Conservation (phyloP, 2,113 vertebrate genomes). For the Guaruba guarouba region DNA sequence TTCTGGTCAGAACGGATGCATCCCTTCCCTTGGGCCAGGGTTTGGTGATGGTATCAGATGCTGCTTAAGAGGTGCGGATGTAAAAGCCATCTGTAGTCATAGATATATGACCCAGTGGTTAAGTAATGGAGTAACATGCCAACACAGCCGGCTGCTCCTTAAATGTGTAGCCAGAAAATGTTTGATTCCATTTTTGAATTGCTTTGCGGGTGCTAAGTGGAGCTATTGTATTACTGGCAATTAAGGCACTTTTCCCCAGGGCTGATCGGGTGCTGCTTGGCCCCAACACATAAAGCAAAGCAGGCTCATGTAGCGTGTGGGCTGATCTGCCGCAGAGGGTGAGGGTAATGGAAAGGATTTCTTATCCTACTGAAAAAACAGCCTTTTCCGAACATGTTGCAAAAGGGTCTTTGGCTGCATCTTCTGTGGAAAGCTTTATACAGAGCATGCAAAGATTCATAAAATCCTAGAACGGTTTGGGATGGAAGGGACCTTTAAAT, state of each 20-base stretch:
- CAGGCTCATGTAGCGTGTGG: fast-evolving
- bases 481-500: neutral
- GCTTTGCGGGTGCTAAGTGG: conserved; percentile 63
- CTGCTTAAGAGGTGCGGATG: conserved; percentile 35
- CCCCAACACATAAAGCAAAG: fast-evolving
- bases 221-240: conserved; percentile 57
- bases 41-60: conserved; percentile 39
- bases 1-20: conserved; percentile 22
- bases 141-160: conserved; percentile 40
- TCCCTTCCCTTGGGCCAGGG: neutral
- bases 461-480: neutral
- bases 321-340: neutral
- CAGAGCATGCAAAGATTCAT: neutral
- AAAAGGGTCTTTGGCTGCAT: neutral
- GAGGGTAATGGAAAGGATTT: neutral
- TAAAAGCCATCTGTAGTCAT: conserved; percentile 64
- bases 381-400: neutral
- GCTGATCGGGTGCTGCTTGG: neutral
- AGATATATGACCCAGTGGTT: conserved; percentile 61
- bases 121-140: conserved; percentile 63
- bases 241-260: neutral
- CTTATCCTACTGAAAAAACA: neutral
- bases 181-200: conserved; percentile 60
- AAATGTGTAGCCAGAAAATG: conserved; percentile 62
- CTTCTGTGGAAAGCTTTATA: neutral